A percentile compares a stretch with the other conserved stretches of the same genome.
Conservation (phyloP, 2,888 invertebrate genomes). For the Drosophila recens region DNA sequence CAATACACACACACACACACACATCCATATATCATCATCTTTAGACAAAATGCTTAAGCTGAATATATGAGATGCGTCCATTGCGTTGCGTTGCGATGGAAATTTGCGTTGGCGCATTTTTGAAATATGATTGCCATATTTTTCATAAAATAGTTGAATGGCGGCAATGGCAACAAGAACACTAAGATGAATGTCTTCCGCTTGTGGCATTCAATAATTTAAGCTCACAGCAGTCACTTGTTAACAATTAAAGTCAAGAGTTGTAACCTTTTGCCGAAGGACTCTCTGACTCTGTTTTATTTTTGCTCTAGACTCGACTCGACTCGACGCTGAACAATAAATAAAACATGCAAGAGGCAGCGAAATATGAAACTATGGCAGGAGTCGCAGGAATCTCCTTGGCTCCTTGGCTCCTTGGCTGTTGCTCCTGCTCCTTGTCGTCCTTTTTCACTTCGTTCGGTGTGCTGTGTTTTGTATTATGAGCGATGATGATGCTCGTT, state of each 20-base stretch:
- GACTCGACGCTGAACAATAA: slow-evolving; percentile 55
- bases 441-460: slow-evolving; percentile 29
- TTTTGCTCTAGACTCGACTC: background rate
- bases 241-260: slow-evolving; percentile 79
- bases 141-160: slow-evolving; percentile 32
- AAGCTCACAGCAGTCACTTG: slow-evolving; percentile 69
- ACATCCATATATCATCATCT: slow-evolving; percentile 27
- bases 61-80: slow-evolving; percentile 23
- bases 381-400: background rate
- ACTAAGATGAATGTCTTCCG: slow-evolving; percentile 38
- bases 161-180: slow-evolving; percentile 10
- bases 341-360: slow-evolving; percentile 73
- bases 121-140: slow-evolving; percentile 65
- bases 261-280: slow-evolving; percentile 64
- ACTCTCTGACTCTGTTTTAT: slow-evolving; percentile 12
- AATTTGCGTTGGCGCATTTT: slow-evolving; percentile 24
- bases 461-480: slow-evolving; percentile 51
- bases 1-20: background rate
- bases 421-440: slow-evolving; percentile 7
- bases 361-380: slow-evolving; percentile 73
- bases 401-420: slow-evolving; percentile 5
- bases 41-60: slow-evolving; percentile 23
- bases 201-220: slow-evolving; percentile 69
- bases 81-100: slow-evolving; percentile 2
- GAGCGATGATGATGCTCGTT: slow-evolving; percentile 63